Percentiles rank a stretch among this genome's conserved stretches.
phyloP scores from a whole-genome alignment of 2,888 invertebrate species.

The Anorthoa munda region DNA sequence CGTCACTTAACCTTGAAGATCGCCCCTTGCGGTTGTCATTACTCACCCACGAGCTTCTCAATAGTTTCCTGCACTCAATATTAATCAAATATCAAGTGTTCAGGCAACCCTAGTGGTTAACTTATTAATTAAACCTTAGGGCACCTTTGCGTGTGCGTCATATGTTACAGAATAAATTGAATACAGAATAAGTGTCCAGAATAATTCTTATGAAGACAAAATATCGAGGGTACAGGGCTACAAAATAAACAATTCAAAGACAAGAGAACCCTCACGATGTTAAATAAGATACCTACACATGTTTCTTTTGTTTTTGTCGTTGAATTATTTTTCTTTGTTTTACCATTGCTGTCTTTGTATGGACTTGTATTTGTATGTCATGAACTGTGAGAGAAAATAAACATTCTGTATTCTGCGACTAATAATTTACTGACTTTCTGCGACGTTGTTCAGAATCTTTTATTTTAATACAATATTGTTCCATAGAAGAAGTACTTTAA shows the following conservation, averaged over 20 bases:
- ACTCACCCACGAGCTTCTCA: too few relatives aligned
- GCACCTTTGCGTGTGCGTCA: conserved; percentile 57
- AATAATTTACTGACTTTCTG: conserved; percentile 38
- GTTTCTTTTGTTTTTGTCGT: conserved; percentile 60
- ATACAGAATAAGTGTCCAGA: conserved; percentile 65
- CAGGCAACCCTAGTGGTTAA: conserved; percentile 38
- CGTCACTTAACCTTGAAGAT: too few relatives aligned
- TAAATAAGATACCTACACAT: conserved; percentile 62
- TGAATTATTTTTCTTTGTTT: conserved; percentile 67
- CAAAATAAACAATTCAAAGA: conserved; percentile 73
- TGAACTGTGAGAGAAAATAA: conserved; percentile 48
- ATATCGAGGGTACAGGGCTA: conserved; percentile 68
- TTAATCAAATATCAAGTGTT: conserved; percentile 11
- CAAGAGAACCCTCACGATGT: conserved; percentile 54
- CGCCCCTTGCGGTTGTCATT: too few relatives aligned
- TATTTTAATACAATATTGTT: not conserved
- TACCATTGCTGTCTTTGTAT: conserved; percentile 63
- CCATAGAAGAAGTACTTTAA: not conserved
- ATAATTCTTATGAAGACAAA: conserved; percentile 58
- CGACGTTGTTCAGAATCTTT: conserved; percentile 10
- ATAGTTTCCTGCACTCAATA: conserved; percentile 3
- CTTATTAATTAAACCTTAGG: conserved; percentile 59
- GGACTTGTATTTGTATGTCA: conserved; percentile 41
- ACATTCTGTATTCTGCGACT: conserved; percentile 53
- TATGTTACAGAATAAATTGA: conserved; percentile 66